Evolutionary conservation across 1,140 invertebrate species (phyloP).

Genomic region (Amyelois transitella): DNA sequence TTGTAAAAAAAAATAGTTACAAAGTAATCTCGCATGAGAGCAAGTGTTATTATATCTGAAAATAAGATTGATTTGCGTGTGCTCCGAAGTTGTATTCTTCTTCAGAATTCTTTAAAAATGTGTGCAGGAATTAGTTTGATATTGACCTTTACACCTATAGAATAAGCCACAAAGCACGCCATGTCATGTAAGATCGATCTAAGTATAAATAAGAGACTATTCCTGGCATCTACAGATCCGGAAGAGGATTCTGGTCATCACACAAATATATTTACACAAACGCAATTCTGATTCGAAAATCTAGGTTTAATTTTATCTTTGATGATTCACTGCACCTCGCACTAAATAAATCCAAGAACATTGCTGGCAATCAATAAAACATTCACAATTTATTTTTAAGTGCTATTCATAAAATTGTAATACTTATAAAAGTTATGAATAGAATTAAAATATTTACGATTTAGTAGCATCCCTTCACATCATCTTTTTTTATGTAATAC

Average conservation of each 20-base stretch:
- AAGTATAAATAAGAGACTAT: neutral
- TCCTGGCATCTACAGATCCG: neutral
- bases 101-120: no score
- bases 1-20: no score
- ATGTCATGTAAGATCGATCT: neutral
- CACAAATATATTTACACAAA: slow-evolving; percentile 7
- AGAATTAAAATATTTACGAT: neutral
- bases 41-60: no score
- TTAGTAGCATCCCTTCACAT: neutral
- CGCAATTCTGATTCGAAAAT: slow-evolving; percentile 18
- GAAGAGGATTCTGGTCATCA: neutral
- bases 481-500: neutral
- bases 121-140: no score
- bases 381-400: no score
- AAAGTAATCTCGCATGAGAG: no score
- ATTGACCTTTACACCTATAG: no score
- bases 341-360: neutral
- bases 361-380: neutral
- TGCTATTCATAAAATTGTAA: neutral
- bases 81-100: no score
- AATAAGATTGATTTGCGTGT: no score
- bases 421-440: neutral
- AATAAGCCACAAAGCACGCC: no score
- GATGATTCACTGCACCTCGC: slow-evolving; percentile 5
- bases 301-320: slow-evolving; percentile 36